phyloP scores from a whole-genome alignment of 2,797 vertebrate genomes.

The Loriculus beryllinus region DNA sequence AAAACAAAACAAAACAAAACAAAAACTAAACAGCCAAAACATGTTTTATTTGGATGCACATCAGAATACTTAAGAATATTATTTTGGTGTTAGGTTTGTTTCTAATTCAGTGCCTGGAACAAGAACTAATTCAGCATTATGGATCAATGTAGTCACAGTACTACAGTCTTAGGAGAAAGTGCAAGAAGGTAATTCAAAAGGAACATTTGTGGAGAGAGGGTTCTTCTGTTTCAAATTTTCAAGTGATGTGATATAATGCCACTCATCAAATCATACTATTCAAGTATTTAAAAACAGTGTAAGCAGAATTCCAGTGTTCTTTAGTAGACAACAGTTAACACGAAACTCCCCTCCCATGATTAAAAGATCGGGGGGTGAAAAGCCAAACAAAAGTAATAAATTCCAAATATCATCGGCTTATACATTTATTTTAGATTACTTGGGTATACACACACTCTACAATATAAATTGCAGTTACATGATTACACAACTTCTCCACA shows the following conservation, averaged over 20 bases:
- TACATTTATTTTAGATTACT: background rate
- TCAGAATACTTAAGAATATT: background rate
- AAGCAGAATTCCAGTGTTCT: background rate
- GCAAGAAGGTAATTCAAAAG: background rate
- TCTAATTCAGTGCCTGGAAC: background rate
- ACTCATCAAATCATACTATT: background rate
- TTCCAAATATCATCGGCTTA: background rate
- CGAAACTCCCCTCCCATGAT: background rate
- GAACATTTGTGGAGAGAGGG: rapidly evolving
- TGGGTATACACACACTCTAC: background rate
- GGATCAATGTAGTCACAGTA: background rate
- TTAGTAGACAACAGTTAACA: background rate
- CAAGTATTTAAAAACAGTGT: background rate
- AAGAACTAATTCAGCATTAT: background rate
- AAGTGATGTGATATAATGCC: background rate
- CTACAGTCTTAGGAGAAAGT: background rate
- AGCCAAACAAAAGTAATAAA: background rate
- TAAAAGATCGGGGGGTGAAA: background rate
- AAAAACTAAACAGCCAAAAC: background rate
- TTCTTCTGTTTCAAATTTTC: background rate
- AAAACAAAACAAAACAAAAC: background rate
- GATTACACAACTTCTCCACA: background rate
- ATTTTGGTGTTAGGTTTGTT: background rate
- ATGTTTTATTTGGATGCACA: background rate
- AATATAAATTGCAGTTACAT: background rate